Percentiles rank a stretch among this genome's conserved stretches.
phyloP scores from a whole-genome alignment of 2,888 invertebrate genomes.

The Acronicta leporina region DNA sequence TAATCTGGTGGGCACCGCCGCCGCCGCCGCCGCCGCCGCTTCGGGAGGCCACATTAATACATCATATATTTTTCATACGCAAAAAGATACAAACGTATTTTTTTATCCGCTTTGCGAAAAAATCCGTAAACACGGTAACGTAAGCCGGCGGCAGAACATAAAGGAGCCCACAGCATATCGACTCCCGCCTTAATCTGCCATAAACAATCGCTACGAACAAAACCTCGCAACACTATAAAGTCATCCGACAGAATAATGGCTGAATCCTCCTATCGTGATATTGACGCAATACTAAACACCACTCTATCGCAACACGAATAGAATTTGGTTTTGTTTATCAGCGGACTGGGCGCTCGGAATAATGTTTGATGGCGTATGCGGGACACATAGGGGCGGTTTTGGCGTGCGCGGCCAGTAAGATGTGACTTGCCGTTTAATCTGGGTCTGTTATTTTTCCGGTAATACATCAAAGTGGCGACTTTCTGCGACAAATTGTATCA shows the following conservation, averaged over 20 bases:
- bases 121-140: constrained; percentile 71
- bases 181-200: constrained; percentile 75
- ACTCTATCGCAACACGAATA: constrained; percentile 28
- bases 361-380: constrained; percentile 30
- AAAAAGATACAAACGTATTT: constrained; percentile 70
- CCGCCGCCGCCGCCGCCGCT: constrained; percentile 25
- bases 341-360: constrained; percentile 5
- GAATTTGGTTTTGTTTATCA: constrained; percentile 28
- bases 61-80: constrained; percentile 68
- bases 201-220: constrained; percentile 78
- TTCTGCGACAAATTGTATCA: constrained; percentile 83
- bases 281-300: constrained; percentile 20
- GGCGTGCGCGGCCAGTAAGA: constrained; percentile 46
- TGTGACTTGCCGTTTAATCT: constrained; percentile 74
- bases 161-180: constrained; percentile 70
- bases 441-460: constrained; percentile 81
- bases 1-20: constrained; percentile 52
- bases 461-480: constrained; percentile 81
- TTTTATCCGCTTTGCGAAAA: constrained; percentile 72
- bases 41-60: constrained; percentile 57
- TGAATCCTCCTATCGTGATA: constrained; percentile 69
- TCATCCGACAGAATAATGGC: constrained; percentile 77
- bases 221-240: constrained; percentile 76
- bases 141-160: constrained; percentile 66
- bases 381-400: constrained; percentile 36